phyloP scores from a whole-genome alignment of 2,797 vertebrate species.

The Darevskia mixta region DNA sequence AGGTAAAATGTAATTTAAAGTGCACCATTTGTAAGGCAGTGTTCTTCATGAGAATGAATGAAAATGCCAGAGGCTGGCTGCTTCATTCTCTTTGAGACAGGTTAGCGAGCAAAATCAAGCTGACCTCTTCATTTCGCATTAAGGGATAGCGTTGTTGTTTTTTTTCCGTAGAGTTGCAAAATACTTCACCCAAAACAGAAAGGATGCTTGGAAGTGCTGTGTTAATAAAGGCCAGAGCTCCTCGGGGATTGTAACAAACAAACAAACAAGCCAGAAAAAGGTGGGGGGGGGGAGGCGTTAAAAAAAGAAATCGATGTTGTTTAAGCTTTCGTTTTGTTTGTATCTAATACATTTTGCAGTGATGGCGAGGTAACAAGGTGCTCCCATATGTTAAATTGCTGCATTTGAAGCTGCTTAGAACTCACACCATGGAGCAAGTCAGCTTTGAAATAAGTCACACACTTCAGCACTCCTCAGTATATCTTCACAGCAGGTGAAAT shows the following conservation, averaged over 20 bases:
- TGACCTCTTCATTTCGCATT: constrained; percentile 47
- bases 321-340: constrained; percentile 37
- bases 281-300: not conserved
- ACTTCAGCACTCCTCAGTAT: constrained; percentile 5
- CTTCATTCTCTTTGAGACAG: constrained; percentile 34
- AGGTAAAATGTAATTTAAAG: constrained; percentile 68
- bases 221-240: constrained; percentile 5
- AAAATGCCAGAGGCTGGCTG: constrained; percentile 39
- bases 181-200: constrained; percentile 28
- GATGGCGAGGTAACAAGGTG: constrained; percentile 21
- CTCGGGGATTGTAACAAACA: constrained; percentile 36
- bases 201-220: constrained; percentile 19
- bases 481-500: constrained; percentile 6
- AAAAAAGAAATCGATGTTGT: not conserved
- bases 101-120: constrained; percentile 39
- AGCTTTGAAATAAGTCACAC: constrained; percentile 13
- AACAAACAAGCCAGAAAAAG: not conserved
- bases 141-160: not conserved
- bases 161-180: constrained; percentile 41
- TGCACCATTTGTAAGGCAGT: constrained; percentile 49
- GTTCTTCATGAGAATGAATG: constrained; percentile 54
- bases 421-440: not conserved
- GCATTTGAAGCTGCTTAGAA: constrained; percentile 43
- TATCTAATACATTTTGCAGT: constrained; percentile 19
- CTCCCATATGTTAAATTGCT: not conserved